These are phyloP conservation scores for Gambusia yucatana DNA, from an alignment of 2,797 vertebrate species.

Conservation along the genomic window DNA sequence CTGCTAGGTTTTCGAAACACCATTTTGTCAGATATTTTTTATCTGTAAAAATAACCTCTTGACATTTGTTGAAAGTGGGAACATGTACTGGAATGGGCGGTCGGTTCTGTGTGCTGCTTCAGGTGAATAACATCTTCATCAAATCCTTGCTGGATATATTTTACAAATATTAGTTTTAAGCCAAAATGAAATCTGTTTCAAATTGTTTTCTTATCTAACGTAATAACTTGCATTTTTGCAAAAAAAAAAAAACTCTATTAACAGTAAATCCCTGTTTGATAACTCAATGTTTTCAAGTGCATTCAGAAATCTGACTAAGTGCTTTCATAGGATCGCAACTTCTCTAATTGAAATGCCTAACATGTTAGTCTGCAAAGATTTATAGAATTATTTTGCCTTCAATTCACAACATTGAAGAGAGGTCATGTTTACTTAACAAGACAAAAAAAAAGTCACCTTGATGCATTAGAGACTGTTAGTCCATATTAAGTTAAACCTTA, in stretches of 20 bases:
- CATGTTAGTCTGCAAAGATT: neutral
- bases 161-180: neutral
- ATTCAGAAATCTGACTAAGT: neutral
- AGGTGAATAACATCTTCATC: neutral
- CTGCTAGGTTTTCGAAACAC: conserved; percentile 3
- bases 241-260: neutral
- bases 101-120: neutral
- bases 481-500: conserved; percentile 2
- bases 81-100: conserved; percentile 42
- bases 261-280: neutral
- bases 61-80: conserved; percentile 64
- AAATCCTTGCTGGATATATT: neutral
- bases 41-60: conserved; percentile 63
- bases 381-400: neutral
- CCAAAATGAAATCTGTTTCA: neutral
- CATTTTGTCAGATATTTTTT: conserved; percentile 74
- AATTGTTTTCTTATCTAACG: neutral
- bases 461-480: neutral
- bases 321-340: neutral
- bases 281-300: neutral
- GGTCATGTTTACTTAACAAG: neutral
- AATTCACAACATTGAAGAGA: neutral
- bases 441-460: neutral
- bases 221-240: neutral
- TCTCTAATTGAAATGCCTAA: conserved; percentile 1